Base-by-base conservation (phyloP, 2,113 vertebrate species). In the Ciconia stormi region DNA sequence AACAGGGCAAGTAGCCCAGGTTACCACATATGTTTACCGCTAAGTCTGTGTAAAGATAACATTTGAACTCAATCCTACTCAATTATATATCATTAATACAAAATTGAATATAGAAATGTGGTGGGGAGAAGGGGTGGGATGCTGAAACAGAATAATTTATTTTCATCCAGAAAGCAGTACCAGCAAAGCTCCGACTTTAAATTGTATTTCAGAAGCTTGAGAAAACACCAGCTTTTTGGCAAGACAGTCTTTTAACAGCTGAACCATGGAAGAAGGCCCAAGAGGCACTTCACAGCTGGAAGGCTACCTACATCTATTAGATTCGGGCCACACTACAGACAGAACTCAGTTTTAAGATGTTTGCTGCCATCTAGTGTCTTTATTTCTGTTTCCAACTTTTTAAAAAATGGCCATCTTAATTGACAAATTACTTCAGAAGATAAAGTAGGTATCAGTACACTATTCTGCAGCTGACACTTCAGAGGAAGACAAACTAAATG, bases 291-390 rank as follows among this genome's bases (percentile, higher is more conserved):
- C 18, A 65, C 47, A 78, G 38, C 78, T 93, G 83, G 74, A 96
- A 61, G 7, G 9, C 29, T 69, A 34, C 36, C 23, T 55, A 13
- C 6, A 14, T 1, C 32, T 38, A 9, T 16, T 25, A 5, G 2
- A 11, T 11, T 50, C 10, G 6, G 11, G 25, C 9, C 40, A 78
- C 70, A 15, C 15, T 20, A 4, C 10, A 27, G 19, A 15, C 13
- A 56, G 30, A 73, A 12, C 15, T 32, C 38, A 36, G 81, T 98
- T 97, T 89, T 91, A 90, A 86, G 95, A 96, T 63, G 67, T 96
- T 97, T 98, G 98, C 97, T 98, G 98, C 98, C 98, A 98, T 97
- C 98, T 98, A 97, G 97, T 96, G 98, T 73, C 77, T 38, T 25
- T 34, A 46, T 46, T 66, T 25, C 49, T 56, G 1, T 42, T 73